A percentile compares a stretch with the other conserved stretches of the same genome.
These are phyloP conservation scores for Enteromius thamalakanensis DNA, from an alignment of 2,797 vertebrate genomes.

Conservation along the genomic window DNA sequence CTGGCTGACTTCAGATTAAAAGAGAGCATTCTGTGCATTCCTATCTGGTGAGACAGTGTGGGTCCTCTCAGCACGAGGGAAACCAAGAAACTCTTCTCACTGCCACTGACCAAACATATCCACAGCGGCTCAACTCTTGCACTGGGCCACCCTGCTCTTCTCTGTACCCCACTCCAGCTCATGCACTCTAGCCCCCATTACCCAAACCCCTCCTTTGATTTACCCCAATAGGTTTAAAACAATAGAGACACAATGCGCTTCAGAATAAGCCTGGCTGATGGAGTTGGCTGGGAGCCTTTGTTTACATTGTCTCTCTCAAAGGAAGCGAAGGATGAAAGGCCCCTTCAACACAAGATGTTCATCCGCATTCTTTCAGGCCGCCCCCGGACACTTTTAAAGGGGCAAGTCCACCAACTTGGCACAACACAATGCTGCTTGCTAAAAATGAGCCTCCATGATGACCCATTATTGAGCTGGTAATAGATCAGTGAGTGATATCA, in stretches of 20 bases:
- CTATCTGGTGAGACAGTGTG: constrained; percentile 84
- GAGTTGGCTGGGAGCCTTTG: constrained; percentile 84
- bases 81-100: constrained; percentile 44
- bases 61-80: constrained; percentile 63
- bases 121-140: constrained; percentile 14
- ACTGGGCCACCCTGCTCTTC: constrained; percentile 29
- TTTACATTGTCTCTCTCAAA: constrained; percentile 93
- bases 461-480: constrained; percentile 48
- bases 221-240: constrained; percentile 59
- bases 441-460: constrained; percentile 41
- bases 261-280: constrained; percentile 63
- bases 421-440: constrained; percentile 45
- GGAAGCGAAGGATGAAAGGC: constrained; percentile 90
- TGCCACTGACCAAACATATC: constrained; percentile 37
- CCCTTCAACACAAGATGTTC: constrained; percentile 71
- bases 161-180: constrained; percentile 27
- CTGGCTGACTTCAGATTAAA: constrained; percentile 89
- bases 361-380: constrained; percentile 74
- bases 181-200: constrained; percentile 3
- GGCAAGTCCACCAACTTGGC: constrained; percentile 54
- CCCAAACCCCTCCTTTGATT: constrained; percentile 14
- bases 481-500: constrained; percentile 51
- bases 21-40: constrained; percentile 95
- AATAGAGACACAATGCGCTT: constrained; percentile 63
- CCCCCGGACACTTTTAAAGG: constrained; percentile 78